phyloP scores from a whole-genome alignment of 2,888 invertebrate genomes.

The Heteromyza rotundicornis region DNA sequence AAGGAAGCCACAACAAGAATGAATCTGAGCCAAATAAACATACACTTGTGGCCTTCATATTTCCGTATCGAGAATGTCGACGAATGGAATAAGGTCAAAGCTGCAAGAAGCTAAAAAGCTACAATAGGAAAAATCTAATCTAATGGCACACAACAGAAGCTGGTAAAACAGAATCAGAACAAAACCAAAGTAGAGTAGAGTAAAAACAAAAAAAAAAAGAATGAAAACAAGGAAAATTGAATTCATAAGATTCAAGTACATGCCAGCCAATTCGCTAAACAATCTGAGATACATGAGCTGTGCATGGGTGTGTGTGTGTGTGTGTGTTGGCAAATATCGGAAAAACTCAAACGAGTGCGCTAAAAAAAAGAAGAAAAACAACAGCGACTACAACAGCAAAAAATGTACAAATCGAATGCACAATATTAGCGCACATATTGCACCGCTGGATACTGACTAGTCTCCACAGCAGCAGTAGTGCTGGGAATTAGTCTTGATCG shows the following conservation, averaged over 20 bases:
- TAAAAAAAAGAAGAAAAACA: neutral
- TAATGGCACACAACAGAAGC: neutral
- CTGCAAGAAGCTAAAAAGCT: neutral
- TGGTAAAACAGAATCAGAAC: slow-evolving; percentile 1
- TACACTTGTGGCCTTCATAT: slow-evolving; percentile 18
- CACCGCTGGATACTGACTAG: neutral
- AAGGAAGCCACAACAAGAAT: neutral
- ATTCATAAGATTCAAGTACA: neutral
- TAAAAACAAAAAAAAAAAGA: neutral
- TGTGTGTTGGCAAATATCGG: neutral
- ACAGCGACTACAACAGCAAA: neutral
- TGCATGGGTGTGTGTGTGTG: neutral
- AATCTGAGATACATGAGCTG: neutral
- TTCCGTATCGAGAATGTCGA: neutral
- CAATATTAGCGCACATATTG: neutral
- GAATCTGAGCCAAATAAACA: slow-evolving; percentile 4
- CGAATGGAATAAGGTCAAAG: neutral
- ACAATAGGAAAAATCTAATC: neutral
- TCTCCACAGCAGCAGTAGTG: neutral
- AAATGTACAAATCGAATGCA: neutral
- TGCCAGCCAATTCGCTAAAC: neutral
- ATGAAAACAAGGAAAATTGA: neutral
- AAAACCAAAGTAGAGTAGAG: neutral
- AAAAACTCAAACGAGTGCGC: neutral
- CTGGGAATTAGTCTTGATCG: too few relatives aligned